Conservation (phyloP, 2,888 invertebrate genomes). For the Pharmacophagus antenor region DNA sequence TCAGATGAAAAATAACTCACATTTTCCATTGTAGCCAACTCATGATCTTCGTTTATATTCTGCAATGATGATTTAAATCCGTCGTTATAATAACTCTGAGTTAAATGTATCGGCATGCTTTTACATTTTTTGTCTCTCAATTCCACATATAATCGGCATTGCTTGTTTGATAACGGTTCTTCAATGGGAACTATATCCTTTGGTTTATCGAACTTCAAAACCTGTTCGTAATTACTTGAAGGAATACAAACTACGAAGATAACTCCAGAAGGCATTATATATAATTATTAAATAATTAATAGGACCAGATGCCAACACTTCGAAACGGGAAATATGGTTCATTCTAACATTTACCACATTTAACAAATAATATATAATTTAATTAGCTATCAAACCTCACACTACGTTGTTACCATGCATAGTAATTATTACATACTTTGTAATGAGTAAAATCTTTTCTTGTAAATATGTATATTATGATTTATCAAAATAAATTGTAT, state of each 20-base stretch:
- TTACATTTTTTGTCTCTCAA: conserved; percentile 61
- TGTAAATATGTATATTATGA: conserved; percentile 7
- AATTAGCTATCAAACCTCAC: conserved; percentile 22
- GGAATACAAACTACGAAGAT: conserved; percentile 86
- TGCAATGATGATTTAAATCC: conserved; percentile 57
- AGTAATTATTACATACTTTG: conserved; percentile 17
- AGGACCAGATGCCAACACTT: conserved; percentile 1
- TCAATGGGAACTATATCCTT: conserved; percentile 53
- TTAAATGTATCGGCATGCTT: conserved; percentile 67
- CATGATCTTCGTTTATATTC: conserved; percentile 68
- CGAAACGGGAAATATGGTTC: not conserved
- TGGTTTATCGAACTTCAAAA: conserved; percentile 75
- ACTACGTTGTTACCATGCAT: not conserved
- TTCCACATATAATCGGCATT: conserved; percentile 58
- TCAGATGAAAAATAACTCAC: conserved; percentile 55
- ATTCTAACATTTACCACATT: conserved; percentile 3
- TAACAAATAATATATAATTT: conserved; percentile 20
- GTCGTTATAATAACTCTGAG: conserved; percentile 63
- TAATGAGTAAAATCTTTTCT: conserved; percentile 12
- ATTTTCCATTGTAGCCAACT: conserved; percentile 85
- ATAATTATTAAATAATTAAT: not conserved
- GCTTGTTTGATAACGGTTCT: conserved; percentile 45
- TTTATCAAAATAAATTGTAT: no score
- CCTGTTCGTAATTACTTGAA: conserved; percentile 84
- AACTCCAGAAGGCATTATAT: conserved; percentile 81